Evolutionary conservation across 2,888 invertebrate genomes (phyloP), one percentile per base, ranked within the genome.

Genomic region (Stratiomys singularior): DNA sequence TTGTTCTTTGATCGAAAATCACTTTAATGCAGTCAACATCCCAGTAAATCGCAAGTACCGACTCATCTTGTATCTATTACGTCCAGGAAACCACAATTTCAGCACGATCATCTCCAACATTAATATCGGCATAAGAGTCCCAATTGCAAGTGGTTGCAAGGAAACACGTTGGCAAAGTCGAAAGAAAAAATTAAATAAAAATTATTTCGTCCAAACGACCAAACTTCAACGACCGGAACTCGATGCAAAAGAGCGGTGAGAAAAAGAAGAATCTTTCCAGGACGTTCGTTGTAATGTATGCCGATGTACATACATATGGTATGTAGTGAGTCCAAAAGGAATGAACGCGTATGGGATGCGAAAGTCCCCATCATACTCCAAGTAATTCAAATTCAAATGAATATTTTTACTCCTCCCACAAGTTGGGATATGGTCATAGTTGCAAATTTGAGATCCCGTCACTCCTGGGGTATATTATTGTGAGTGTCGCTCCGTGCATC

Each of bases 381-480:
- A 63, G 56, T 30, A 37, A 56, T 58, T n/a, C n/a, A n/a, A n/a
- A n/a, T n/a, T n/a, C n/a, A n/a, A n/a, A n/a, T n/a, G n/a, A n/a
- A n/a, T n/a, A n/a, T n/a, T n/a, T n/a, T n/a, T 58, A 79, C 77
- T 79, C 79, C 79, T 77, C 79, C 79, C 79, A 79, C 76, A 77
- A 77, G 74, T 67, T 37, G 52, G 66, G 76, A 76, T 77, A 77
- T 77, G 76, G n/a, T n/a, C n/a, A n/a, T n/a, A n/a, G n/a, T n/a
- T n/a, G n/a, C n/a, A n/a, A n/a, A n/a, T n/a, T n/a, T n/a, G n/a
- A n/a, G n/a, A n/a, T n/a, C n/a, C n/a, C n/a, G n/a, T n/a, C n/a
- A n/a, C n/a, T n/a, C n/a, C n/a, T n/a, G n/a, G n/a, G n/a, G n/a
- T n/a, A n/a, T n/a, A n/a, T n/a, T n/a, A n/a, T n/a, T n/a, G n/a